Evolutionary conservation across 2,888 invertebrate species (phyloP).

Genomic region (Cepaea hortensis): DNA sequence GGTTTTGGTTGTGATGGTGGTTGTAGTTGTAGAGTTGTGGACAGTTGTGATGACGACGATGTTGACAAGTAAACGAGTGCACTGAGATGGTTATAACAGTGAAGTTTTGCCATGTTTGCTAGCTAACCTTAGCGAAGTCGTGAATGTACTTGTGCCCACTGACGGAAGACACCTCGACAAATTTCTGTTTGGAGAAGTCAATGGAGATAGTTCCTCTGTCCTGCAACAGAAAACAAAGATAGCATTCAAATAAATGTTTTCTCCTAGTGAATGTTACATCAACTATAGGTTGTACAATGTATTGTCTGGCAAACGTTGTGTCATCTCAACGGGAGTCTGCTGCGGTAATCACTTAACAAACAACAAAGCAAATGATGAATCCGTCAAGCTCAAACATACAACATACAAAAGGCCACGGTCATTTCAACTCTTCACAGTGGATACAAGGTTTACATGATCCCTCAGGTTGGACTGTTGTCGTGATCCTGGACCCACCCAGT

Average conservation of each 20-base stretch:
- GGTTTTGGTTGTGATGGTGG: conserved; percentile 1
- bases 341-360: too few relatives aligned
- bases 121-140: conserved; percentile 22
- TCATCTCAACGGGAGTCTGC: too few relatives aligned
- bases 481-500: too few relatives aligned
- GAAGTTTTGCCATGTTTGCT: background rate
- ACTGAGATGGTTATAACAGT: background rate
- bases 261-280: background rate
- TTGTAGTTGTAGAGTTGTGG: background rate
- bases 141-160: background rate
- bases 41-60: background rate
- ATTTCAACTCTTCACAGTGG: too few relatives aligned
- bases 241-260: background rate
- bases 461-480: too few relatives aligned
- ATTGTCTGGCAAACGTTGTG: too few relatives aligned
- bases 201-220: background rate
- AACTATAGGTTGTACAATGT: too few relatives aligned
- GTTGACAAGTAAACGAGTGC: background rate
- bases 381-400: too few relatives aligned
- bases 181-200: conserved; percentile 18
- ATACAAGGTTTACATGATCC: too few relatives aligned
- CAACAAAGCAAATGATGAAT: too few relatives aligned
- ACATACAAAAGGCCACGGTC: too few relatives aligned
- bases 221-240: background rate
- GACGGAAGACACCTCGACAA: background rate